A percentile compares a stretch with the other conserved stretches of the same genome.
Conservation (phyloP, 2,113 vertebrate species). For the Otolemur garnettii region DNA sequence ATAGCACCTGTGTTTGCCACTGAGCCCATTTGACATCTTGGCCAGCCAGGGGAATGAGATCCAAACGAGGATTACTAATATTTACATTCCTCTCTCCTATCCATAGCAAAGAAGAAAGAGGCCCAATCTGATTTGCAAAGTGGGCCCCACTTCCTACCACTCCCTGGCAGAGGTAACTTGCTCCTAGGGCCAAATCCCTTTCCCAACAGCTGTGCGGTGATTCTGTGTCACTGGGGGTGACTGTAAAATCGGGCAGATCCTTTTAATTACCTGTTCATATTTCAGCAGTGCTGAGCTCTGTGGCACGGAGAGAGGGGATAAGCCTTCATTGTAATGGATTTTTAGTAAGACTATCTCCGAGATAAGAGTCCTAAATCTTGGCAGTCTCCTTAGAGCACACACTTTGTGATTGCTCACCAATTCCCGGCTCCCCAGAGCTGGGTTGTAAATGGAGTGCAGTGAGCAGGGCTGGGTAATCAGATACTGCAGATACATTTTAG, state of each 20-base stretch:
- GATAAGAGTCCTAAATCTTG: slow-evolving; percentile 87
- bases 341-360: slow-evolving; percentile 86
- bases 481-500: slow-evolving; percentile 88
- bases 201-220: slow-evolving; percentile 66
- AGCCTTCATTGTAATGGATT: slow-evolving; percentile 83
- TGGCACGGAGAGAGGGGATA: slow-evolving; percentile 80
- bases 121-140: slow-evolving; percentile 73
- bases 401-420: slow-evolving; percentile 82
- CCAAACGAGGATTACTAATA: slow-evolving; percentile 37
- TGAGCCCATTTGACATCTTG: slow-evolving; percentile 72
- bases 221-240: slow-evolving; percentile 70
- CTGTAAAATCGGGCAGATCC: slow-evolving; percentile 81
- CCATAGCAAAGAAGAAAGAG: slow-evolving; percentile 71
- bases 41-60: slow-evolving; percentile 55
- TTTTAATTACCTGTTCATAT: slow-evolving; percentile 85
- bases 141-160: slow-evolving; percentile 44
- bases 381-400: slow-evolving; percentile 78
- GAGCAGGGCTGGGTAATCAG: slow-evolving; percentile 85
- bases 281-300: slow-evolving; percentile 65
- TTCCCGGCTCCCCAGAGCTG: slow-evolving; percentile 83
- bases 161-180: slow-evolving; percentile 56
- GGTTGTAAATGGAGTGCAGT: slow-evolving; percentile 81
- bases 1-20: background rate
- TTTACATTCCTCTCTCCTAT: slow-evolving; percentile 70
- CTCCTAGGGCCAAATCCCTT: slow-evolving; percentile 71